Conservation (phyloP, 2,888 invertebrate species). For the Pristionchus entomophagus region DNA sequence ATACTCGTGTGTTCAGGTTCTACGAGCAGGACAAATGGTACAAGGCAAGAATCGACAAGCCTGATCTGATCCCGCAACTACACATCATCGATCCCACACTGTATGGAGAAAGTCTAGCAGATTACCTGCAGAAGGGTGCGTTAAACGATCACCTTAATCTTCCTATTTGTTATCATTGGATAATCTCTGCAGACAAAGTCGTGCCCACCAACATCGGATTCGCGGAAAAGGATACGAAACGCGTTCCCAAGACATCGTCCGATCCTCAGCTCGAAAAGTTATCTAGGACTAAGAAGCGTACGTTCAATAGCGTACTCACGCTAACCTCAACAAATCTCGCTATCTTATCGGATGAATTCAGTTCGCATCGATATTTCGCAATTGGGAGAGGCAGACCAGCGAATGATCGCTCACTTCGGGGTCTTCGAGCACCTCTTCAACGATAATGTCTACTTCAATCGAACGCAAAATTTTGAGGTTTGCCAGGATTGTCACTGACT, state of each 20-base stretch:
- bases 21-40: slow-evolving; percentile 75
- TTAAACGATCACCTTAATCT: background rate
- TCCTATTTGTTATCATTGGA: slow-evolving; percentile 2
- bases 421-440: slow-evolving; percentile 77
- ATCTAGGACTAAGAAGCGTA: slow-evolving; percentile 51
- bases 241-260: slow-evolving; percentile 4
- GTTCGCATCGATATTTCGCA: slow-evolving; percentile 16
- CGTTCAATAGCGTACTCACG: no score
- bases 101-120: slow-evolving; percentile 60
- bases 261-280: slow-evolving; percentile 56
- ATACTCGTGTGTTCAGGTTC: slow-evolving; percentile 62
- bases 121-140: slow-evolving; percentile 57
- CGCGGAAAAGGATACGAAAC: slow-evolving; percentile 53
- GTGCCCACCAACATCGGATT: slow-evolving; percentile 70
- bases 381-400: slow-evolving; percentile 37
- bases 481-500: no score
- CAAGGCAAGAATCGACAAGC: slow-evolving; percentile 75
- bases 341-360: background rate
- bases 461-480: slow-evolving; percentile 53
- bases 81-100: slow-evolving; percentile 73
- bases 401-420: slow-evolving; percentile 76
- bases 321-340: background rate
- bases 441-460: slow-evolving; percentile 75
- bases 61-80: slow-evolving; percentile 68
- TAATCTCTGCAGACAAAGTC: slow-evolving; percentile 47